Evolutionary conservation across 2,888 invertebrate species (phyloP).

Genomic region (Plagodis pulveraria): DNA sequence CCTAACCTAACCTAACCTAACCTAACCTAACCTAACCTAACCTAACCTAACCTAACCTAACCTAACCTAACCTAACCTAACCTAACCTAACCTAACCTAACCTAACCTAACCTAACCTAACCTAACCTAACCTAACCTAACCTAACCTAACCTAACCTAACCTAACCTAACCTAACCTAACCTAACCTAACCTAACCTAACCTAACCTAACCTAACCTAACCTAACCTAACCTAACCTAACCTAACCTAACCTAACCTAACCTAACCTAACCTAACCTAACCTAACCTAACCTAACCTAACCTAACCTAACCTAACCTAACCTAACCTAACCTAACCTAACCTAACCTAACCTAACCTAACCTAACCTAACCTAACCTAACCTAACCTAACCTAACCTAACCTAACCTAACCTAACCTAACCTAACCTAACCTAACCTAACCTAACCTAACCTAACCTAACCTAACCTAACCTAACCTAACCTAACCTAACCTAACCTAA

Average conservation of each 20-base stretch:
- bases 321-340: conserved; percentile 38
- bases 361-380: background rate
- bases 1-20: conserved; percentile 26
- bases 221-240: conserved; percentile 36
- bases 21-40: conserved; percentile 22
- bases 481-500: conserved; percentile 21
- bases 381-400: too few relatives aligned
- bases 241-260: conserved; percentile 40
- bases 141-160: conserved; percentile 20
- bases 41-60: conserved; percentile 25
- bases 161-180: conserved; percentile 29
- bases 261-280: conserved; percentile 29
- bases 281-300: conserved; percentile 11
- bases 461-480: conserved; percentile 24
- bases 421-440: conserved; percentile 22
- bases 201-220: conserved; percentile 36
- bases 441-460: conserved; percentile 26
- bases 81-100: conserved; percentile 29
- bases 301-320: conserved; percentile 37
- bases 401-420: too few relatives aligned
- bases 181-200: conserved; percentile 29
- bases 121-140: conserved; percentile 18
- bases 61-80: conserved; percentile 23
- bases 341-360: conserved; percentile 30
- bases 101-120: conserved; percentile 27